Conservation (phyloP, 2,113 vertebrate genomes). For the Thymallus thymallus region DNA sequence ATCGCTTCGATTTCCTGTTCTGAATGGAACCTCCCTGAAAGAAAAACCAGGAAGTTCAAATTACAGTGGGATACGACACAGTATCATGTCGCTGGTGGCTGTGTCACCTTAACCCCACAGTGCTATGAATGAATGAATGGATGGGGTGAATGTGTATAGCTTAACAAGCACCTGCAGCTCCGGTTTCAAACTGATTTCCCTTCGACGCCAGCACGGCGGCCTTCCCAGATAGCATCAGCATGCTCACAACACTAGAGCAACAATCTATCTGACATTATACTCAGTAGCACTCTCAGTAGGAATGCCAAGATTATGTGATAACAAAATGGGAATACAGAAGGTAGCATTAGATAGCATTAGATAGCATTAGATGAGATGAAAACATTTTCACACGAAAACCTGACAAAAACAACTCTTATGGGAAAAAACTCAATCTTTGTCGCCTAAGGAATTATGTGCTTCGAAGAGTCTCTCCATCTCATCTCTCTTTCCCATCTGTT, state of each 20-base stretch:
- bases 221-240: slow-evolving; percentile 39
- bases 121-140: slow-evolving; percentile 30
- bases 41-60: slow-evolving; percentile 44
- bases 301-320: slow-evolving; percentile 4
- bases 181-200: slow-evolving; percentile 31
- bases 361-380: background rate
- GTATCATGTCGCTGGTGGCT: background rate
- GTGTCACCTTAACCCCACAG: slow-evolving; percentile 29
- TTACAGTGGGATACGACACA: slow-evolving; percentile 27
- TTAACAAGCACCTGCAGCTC: slow-evolving; percentile 22
- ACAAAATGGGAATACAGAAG: background rate
- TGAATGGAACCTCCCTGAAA: slow-evolving; percentile 93
- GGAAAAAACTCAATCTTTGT: no score
- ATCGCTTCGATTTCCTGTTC: slow-evolving; percentile 96
- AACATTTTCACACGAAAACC: no score
- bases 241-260: slow-evolving; percentile 42
- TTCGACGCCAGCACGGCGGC: slow-evolving; percentile 15
- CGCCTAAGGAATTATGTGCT: no score
- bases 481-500: no score
- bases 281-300: slow-evolving; percentile 24
- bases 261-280: slow-evolving; percentile 25
- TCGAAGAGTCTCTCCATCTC: background rate
- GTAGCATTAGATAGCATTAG: background rate
- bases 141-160: no score
- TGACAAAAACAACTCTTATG: no score